Base-by-base conservation (phyloP, 2,113 vertebrate species). In the Albula glossodonta region DNA sequence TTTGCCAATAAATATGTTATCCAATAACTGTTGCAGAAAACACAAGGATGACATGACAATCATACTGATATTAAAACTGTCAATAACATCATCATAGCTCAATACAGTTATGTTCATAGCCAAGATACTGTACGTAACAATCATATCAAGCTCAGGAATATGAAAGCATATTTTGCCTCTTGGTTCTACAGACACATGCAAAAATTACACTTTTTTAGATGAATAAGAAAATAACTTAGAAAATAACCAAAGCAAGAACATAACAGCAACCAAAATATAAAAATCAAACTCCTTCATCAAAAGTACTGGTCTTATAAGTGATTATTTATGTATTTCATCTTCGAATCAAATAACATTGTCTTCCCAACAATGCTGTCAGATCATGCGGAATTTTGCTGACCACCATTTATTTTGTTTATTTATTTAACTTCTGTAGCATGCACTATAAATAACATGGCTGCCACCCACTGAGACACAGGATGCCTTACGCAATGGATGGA, bases 401-500 rank as follows among this genome's bases (percentile, higher is more conserved):
- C 50, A 82, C 86, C 41, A 60, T 70, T 57, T 22, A 80, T 53
- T 84, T 86, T 88, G 86, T 66, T 87, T 87, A 57, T 84, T 79
- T 66, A 52, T 60, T 79, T 85, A 56, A 82, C 81, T 66, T 74
- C 49, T 41, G 51, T 25, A 22, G 51, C 66, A 66, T 15, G 48
- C 22, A n/a, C 86, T 49, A 85, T 87, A 74, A 81, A 86, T 87
- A 84, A 86, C 81, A 31, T 8, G 60, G 53, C 9, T 3, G 49
- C 17, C 77, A 41, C 50, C 80, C 51, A 22, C 52, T 25, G 49
- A 51, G 70, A 12, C 51, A 11, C 0, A 83, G 79, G 80, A 50
- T 78, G 51, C 31, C 51, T 51, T 12, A 53, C 48, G 83, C 49
- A 66, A 86, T 80, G 80, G 80, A 85, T 81, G 4, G 81, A 82